Percentiles rank a stretch among this genome's conserved stretches.
Evolutionary conservation across 2,797 vertebrate genomes (phyloP).

Genomic region (Myotis vivesi): DNA sequence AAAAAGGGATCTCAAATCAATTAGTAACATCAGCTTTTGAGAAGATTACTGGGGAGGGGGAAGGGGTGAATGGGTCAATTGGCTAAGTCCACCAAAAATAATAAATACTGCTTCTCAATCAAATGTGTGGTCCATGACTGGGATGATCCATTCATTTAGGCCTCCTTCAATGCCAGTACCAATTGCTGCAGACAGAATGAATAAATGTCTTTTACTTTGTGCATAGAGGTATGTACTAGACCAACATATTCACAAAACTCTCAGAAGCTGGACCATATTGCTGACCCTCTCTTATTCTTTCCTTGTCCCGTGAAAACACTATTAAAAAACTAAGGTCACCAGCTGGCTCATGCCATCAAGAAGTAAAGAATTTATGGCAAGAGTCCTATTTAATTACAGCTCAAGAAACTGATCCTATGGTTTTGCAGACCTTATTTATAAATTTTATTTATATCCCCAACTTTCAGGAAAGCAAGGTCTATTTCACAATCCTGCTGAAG

Average conservation of each 20-base stretch:
- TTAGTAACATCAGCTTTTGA: conserved; percentile 19
- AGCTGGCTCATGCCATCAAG: conserved; percentile 73
- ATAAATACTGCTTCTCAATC: background rate
- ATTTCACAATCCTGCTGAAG: conserved; percentile 68
- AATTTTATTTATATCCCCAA: conserved; percentile 78
- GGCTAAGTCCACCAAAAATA: background rate
- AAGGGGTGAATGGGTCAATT: background rate
- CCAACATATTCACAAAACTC: conserved; percentile 65
- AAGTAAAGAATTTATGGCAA: conserved; percentile 74
- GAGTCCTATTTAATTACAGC: conserved; percentile 73
- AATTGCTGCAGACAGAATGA: conserved; percentile 34
- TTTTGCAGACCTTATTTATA: conserved; percentile 74
- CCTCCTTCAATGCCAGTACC: background rate
- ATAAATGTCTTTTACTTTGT: conserved; percentile 52
- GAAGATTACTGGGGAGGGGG: background rate
- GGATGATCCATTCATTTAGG: background rate
- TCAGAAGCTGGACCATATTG: conserved; percentile 59
- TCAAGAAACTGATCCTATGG: conserved; percentile 75
- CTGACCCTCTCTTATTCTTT: conserved; percentile 63
- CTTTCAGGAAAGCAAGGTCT: conserved; percentile 69
- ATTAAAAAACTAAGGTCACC: conserved; percentile 70
- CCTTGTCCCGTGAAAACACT: conserved; percentile 62
- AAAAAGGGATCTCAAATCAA: conserved; percentile 4
- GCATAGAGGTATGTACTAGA: conserved; percentile 10
- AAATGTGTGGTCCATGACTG: background rate